Evolutionary conservation across 2,888 invertebrate genomes (phyloP).

Genomic region (Globia sparganii): DNA sequence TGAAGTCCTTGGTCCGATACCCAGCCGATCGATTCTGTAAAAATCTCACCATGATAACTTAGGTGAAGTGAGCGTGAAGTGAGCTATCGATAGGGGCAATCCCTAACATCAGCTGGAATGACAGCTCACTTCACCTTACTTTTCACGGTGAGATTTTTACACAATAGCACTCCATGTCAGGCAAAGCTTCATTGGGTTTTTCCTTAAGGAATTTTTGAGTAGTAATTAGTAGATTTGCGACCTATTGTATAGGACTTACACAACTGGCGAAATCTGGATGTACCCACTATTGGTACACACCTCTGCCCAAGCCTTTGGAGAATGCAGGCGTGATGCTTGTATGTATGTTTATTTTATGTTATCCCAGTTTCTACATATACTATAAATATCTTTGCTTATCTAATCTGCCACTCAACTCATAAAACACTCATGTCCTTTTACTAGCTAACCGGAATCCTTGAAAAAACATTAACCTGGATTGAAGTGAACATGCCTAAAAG

Average conservation of each 20-base stretch:
- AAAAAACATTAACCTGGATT: slow-evolving; percentile 35
- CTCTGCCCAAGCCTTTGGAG: background rate
- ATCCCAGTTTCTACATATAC: background rate
- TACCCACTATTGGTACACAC: background rate
- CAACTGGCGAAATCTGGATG: background rate
- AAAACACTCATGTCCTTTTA: slow-evolving; percentile 17
- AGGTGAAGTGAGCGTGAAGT: too few relatives aligned
- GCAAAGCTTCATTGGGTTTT: too few relatives aligned
- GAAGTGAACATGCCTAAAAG: background rate
- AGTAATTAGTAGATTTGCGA: too few relatives aligned
- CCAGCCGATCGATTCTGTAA: too few relatives aligned
- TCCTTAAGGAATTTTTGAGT: too few relatives aligned
- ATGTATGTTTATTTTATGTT: background rate
- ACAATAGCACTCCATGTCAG: too few relatives aligned
- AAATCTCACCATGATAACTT: too few relatives aligned
- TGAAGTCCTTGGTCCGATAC: too few relatives aligned
- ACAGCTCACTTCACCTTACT: too few relatives aligned
- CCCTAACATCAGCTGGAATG: too few relatives aligned
- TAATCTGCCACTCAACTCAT: slow-evolving; percentile 13
- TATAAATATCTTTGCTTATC: background rate
- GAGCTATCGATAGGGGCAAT: too few relatives aligned
- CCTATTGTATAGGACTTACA: background rate
- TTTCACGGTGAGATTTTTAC: too few relatives aligned
- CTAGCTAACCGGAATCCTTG: background rate
- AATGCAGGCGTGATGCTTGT: background rate